phyloP scores from a whole-genome alignment of 2,888 invertebrate genomes.

The Aporophyla nigra region DNA sequence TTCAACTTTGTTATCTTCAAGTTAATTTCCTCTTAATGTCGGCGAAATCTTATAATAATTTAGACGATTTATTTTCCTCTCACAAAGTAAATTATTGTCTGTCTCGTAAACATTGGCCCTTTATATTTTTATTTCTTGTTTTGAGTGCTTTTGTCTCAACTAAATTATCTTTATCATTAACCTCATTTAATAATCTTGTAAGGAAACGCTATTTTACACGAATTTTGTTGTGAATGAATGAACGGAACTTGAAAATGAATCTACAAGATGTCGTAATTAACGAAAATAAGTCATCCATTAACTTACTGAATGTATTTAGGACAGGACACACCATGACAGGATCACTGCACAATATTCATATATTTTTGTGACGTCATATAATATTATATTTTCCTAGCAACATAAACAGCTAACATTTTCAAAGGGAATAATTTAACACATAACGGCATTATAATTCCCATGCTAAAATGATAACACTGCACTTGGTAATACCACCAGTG shows the following conservation, averaged over 20 bases:
- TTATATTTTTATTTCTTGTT: constrained; percentile 53
- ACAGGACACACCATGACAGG: too few relatives aligned
- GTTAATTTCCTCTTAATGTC: constrained; percentile 63
- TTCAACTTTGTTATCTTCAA: constrained; percentile 58
- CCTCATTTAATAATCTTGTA: constrained; percentile 28
- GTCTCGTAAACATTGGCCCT: constrained; percentile 56
- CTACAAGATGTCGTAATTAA: background rate
- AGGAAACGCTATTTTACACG: background rate
- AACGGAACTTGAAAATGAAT: background rate
- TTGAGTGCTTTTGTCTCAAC: constrained; percentile 46
- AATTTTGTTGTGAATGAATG: background rate
- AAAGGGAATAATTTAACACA: constrained; percentile 10
- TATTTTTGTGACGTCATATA: background rate
- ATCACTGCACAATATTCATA: background rate
- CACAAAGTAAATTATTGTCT: constrained; percentile 56
- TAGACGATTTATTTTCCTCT: constrained; percentile 50
- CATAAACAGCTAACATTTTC: constrained; percentile 1
- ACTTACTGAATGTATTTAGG: background rate
- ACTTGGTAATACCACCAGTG: constrained; percentile 18
- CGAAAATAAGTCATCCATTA: background rate
- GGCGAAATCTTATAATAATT: constrained; percentile 62
- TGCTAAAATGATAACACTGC: constrained; percentile 16
- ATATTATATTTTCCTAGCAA: constrained; percentile 13
- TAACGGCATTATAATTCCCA: constrained; percentile 2
- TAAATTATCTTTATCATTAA: constrained; percentile 33